A percentile compares a stretch with the other conserved stretches of the same genome.
These are phyloP conservation scores for Peromyscus aztecus DNA, from an alignment of 2,797 vertebrate species.

Conservation along the genomic window DNA sequence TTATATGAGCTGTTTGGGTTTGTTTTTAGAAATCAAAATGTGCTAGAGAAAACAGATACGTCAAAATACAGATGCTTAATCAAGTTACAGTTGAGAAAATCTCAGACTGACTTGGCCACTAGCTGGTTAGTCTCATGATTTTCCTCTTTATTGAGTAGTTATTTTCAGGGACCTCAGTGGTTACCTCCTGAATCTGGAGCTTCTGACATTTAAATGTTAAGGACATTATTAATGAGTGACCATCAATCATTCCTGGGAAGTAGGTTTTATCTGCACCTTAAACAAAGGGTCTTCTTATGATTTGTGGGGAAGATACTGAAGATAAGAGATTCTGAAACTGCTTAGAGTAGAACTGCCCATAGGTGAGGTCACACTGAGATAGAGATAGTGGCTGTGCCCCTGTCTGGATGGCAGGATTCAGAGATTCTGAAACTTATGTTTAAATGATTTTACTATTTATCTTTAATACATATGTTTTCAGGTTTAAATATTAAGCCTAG, in stretches of 20 bases:
- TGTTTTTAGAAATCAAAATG: conserved; percentile 25
- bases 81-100: conserved; percentile 48
- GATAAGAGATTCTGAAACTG: conserved; percentile 16
- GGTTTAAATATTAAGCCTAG: conserved; percentile 23
- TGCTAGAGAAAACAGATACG: neutral
- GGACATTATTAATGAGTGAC: neutral
- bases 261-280: conserved; percentile 3
- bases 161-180: neutral
- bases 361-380: neutral
- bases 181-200: neutral
- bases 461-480: conserved; percentile 5
- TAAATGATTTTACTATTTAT: conserved; percentile 39
- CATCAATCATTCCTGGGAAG: conserved; percentile 31
- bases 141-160: neutral
- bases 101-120: neutral
- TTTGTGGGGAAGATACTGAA: neutral
- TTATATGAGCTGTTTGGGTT: neutral
- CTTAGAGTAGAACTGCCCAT: neutral
- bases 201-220: conserved; percentile 43
- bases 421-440: neutral
- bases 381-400: neutral
- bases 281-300: neutral
- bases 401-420: neutral
- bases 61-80: conserved; percentile 35
- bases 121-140: neutral